phyloP scores from a whole-genome alignment of 2,113 vertebrate genomes.

The Coryphaenoides rupestris region DNA sequence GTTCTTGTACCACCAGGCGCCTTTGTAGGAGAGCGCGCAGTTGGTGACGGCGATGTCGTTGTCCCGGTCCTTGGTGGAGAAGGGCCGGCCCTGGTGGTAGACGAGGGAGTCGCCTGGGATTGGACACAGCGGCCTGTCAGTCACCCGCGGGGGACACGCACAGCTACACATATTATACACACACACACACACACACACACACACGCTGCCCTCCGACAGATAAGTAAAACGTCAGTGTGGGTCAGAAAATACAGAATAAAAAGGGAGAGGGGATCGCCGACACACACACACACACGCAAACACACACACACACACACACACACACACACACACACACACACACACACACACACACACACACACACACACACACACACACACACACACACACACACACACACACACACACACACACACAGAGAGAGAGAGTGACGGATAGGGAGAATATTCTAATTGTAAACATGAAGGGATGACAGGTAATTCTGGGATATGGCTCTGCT shows the following conservation, averaged over 20 bases:
- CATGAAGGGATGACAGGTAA: constrained; percentile 44
- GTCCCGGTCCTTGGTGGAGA: constrained; percentile 97
- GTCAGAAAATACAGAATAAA: neutral
- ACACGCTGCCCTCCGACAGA: neutral
- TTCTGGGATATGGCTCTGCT: constrained; percentile 49
- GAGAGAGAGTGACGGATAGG: no score
- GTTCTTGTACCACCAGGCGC: constrained; percentile 99
- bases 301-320: no score
- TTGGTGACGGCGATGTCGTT: constrained; percentile 97
- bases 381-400: no score
- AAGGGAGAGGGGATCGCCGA: neutral
- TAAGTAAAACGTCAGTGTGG: neutral
- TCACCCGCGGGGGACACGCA: no score
- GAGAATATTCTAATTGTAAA: constrained; percentile 39
- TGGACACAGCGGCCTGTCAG: no score
- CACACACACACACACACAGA: no score
- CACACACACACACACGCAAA: no score
- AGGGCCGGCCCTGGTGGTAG: constrained; percentile 97
- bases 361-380: no score
- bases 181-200: no score
- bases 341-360: no score
- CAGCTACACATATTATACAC: no score
- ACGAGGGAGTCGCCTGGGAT: constrained; percentile 89
- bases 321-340: no score
- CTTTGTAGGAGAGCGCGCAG: constrained; percentile 97